phyloP scores from a whole-genome alignment of 2,888 invertebrate genomes.

The Lasioglossum oenotherae region DNA sequence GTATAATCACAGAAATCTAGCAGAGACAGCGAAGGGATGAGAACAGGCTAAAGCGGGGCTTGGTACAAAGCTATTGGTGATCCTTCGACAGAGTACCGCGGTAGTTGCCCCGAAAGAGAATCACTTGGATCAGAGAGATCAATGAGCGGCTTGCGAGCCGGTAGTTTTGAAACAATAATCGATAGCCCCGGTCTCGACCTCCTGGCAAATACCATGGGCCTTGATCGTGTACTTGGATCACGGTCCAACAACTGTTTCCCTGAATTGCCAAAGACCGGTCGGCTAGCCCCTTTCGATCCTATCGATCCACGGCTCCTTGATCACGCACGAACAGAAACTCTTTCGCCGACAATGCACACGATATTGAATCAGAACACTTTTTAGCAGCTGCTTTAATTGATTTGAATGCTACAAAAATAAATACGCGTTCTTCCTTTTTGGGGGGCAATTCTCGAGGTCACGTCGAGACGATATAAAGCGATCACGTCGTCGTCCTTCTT shows the following conservation, averaged over 20 bases:
- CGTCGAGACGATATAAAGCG: neutral
- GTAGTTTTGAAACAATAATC: constrained; percentile 54
- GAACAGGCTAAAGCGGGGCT: constrained; percentile 8
- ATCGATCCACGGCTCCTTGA: neutral
- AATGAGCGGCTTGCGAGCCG: constrained; percentile 31
- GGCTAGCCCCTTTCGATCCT: neutral
- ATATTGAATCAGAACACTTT: too few species aligned
- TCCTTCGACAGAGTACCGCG: constrained; percentile 29
- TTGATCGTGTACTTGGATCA: constrained; percentile 1
- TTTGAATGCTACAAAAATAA: neutral
- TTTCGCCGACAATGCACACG: neutral
- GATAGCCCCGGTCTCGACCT: constrained; percentile 20
- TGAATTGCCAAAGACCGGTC: neutral
- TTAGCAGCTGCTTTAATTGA: neutral
- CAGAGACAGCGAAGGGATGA: neutral
- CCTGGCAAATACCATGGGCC: neutral
- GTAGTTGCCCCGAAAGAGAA: constrained; percentile 37
- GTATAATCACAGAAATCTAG: constrained; percentile 22
- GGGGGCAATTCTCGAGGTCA: neutral
- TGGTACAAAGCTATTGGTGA: constrained; percentile 46
- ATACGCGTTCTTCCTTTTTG: neutral
- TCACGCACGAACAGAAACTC: neutral
- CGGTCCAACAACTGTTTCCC: neutral
- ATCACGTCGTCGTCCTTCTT: constrained; percentile 19
- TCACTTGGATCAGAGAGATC: constrained; percentile 43